Conservation (phyloP, 2,113 vertebrate species). For the Cheirogaleus medius region DNA sequence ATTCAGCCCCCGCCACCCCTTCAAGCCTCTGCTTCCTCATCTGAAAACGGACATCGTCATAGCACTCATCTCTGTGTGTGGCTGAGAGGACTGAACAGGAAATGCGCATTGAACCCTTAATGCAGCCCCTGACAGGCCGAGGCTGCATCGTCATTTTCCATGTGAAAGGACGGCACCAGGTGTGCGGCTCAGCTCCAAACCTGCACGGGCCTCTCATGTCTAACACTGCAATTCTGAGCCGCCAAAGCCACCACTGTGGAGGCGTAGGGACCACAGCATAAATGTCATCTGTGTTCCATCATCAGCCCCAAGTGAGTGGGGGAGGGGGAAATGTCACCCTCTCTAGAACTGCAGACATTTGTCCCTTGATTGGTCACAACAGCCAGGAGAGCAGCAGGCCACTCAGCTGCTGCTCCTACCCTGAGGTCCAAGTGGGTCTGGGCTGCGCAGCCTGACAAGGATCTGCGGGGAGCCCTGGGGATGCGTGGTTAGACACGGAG, state of each 20-base stretch:
- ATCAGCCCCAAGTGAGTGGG: neutral
- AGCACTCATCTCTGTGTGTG: rapidly evolving
- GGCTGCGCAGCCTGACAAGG: too few relatives aligned
- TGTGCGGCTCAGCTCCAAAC: neutral
- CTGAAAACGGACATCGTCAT: neutral
- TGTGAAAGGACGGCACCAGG: neutral
- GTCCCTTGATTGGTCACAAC: neutral
- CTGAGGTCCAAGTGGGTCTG: neutral
- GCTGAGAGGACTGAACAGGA: rapidly evolving
- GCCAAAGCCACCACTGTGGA: neutral
- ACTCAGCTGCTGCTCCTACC: neutral
- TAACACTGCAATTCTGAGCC: neutral
- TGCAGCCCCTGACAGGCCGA: rapidly evolving
- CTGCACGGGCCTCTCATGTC: rapidly evolving
- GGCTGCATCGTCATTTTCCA: rapidly evolving
- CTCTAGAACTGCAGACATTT: neutral
- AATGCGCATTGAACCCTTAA: neutral
- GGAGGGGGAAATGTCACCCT: neutral
- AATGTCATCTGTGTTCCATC: neutral
- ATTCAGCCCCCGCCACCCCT: rapidly evolving
- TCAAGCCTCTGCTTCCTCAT: neutral
- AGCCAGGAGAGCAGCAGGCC: neutral
- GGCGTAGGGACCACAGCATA: neutral
- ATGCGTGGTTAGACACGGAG: rapidly evolving
- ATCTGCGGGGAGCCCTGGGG: neutral